A percentile compares a stretch with the other conserved stretches of the same genome.
Conservation (phyloP, 2,888 invertebrate species). For the Melipona bicolor region DNA sequence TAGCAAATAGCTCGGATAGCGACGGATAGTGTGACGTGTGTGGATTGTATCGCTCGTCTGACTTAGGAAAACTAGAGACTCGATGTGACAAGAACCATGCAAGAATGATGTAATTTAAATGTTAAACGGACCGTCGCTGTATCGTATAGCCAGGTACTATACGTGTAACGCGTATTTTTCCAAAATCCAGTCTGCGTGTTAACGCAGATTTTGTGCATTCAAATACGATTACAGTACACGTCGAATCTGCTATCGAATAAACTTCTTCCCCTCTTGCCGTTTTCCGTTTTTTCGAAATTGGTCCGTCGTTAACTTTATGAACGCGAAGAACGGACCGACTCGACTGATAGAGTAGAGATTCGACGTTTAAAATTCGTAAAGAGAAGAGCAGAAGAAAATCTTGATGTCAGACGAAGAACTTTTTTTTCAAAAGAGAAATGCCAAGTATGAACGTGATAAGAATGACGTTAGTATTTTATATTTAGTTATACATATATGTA, state of each 20-base stretch:
- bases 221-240: conserved; percentile 26
- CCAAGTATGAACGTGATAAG: neutral
- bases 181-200: conserved; percentile 36
- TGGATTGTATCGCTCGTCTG: conserved; percentile 21
- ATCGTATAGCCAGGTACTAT: conserved; percentile 16
- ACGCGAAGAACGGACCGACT: neutral
- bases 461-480: no score
- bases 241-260: conserved; percentile 24
- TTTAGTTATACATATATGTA: neutral
- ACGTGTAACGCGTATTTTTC: conserved; percentile 36
- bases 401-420: neutral
- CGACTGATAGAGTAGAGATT: neutral
- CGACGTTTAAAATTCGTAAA: neutral
- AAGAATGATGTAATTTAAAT: conserved; percentile 40
- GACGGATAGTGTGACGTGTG: neutral
- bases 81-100: conserved; percentile 20
- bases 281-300: neutral
- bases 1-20: no score
- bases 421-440: neutral
- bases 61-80: conserved; percentile 24
- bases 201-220: conserved; percentile 44
- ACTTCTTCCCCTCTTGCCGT: neutral
- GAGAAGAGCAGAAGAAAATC: neutral
- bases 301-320: neutral
- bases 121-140: conserved; percentile 32